Evolutionary conservation across 2,113 vertebrate species (phyloP).

Genomic region (Myxocyprinus asiaticus): DNA sequence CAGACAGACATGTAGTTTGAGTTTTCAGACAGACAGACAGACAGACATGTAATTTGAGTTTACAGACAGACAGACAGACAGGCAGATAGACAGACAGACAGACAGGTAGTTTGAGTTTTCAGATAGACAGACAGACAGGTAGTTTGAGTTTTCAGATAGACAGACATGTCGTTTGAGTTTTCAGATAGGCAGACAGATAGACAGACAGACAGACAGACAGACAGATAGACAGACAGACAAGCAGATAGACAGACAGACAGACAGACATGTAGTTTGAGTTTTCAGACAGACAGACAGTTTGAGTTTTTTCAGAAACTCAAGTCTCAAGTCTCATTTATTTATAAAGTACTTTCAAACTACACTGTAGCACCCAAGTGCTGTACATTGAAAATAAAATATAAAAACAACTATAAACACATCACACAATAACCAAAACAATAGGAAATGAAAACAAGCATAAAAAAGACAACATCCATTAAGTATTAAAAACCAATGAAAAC

Average conservation of each 20-base stretch:
- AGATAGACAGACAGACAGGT: background rate
- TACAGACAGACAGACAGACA: background rate
- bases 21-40: background rate
- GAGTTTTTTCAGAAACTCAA: too few relatives aligned
- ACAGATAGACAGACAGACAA: background rate
- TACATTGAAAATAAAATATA: too few relatives aligned
- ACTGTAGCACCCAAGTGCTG: too few relatives aligned
- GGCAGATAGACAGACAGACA: background rate
- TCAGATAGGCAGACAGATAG: background rate
- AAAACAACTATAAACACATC: too few relatives aligned
- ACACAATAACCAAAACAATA: too few relatives aligned
- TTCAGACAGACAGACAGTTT: background rate
- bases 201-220: background rate
- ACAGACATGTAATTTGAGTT: background rate
- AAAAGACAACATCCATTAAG: too few relatives aligned
- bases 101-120: background rate
- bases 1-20: background rate
- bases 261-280: background rate
- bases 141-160: background rate
- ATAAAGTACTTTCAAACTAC: too few relatives aligned
- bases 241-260: background rate
- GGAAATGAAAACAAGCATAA: too few relatives aligned
- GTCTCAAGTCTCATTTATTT: too few relatives aligned
- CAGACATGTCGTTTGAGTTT: background rate
- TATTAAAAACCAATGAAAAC: too few relatives aligned